These are phyloP conservation scores for Diachrysia chrysitis DNA, from an alignment of 2,888 invertebrate genomes.

Conservation along the genomic window DNA sequence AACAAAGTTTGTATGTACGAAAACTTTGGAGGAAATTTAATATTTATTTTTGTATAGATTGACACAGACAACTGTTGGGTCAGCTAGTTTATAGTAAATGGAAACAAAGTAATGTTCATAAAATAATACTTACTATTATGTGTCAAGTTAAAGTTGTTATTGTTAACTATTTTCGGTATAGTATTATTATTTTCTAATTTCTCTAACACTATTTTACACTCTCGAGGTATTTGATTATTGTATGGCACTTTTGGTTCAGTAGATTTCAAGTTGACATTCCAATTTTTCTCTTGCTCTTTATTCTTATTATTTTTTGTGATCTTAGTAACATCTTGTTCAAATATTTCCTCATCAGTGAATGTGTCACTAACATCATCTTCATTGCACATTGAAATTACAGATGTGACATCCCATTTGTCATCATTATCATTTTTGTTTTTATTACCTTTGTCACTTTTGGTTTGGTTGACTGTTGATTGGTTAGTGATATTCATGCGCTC, in stretches of 20 bases:
- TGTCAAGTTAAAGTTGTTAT: slow-evolving; percentile 20
- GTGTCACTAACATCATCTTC: slow-evolving; percentile 77
- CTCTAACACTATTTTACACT: slow-evolving; percentile 36
- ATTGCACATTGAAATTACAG: slow-evolving; percentile 72
- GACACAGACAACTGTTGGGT: no score
- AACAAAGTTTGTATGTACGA: no score
- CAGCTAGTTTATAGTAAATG: neutral
- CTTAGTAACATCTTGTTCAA: slow-evolving; percentile 54
- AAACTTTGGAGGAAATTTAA: no score
- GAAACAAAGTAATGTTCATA: neutral
- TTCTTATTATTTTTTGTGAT: slow-evolving; percentile 34
- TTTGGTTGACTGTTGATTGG: slow-evolving; percentile 61
- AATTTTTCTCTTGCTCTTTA: slow-evolving; percentile 18
- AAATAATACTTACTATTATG: slow-evolving; percentile 35
- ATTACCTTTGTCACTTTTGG: slow-evolving; percentile 62
- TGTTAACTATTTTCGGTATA: slow-evolving; percentile 22
- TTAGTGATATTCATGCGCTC: slow-evolving; percentile 76
- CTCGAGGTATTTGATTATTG: slow-evolving; percentile 15
- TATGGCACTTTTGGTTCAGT: slow-evolving; percentile 25
- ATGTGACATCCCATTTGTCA: slow-evolving; percentile 77
- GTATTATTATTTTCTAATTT: slow-evolving; percentile 16
- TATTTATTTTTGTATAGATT: no score
- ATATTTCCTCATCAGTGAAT: slow-evolving; percentile 83
- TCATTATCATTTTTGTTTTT: slow-evolving; percentile 61
- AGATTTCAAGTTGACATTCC: slow-evolving; percentile 24